Evolutionary conservation across 2,797 vertebrate genomes (phyloP), one percentile per base, ranked within the genome.

Genomic region (Thalassophryne amazonica): DNA sequence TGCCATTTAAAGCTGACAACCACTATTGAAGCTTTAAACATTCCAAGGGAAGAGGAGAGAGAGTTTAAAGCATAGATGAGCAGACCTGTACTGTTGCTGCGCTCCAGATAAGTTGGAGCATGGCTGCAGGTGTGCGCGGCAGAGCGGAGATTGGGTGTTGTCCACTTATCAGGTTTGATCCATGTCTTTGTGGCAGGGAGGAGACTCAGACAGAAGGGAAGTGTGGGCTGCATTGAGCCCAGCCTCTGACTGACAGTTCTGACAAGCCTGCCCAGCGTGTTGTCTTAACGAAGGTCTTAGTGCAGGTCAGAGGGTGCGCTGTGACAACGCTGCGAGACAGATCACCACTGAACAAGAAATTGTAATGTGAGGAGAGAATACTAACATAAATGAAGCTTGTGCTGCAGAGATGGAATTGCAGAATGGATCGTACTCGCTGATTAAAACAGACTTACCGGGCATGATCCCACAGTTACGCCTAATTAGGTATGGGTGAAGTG

Each of bases 241-340:
- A 15, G 45, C 40, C 18, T 15, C 48, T 56, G 67, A 75, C 46
- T 76, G 72, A 76, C 53, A 15, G 24, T 42, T 42, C 27, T 70
- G 46, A 53, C 50, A 34, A 23, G 45, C 7, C 27, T 5, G 37
- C 49, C 40, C 4, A 19, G 41, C 54, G 35, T 42, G 12, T 22
- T 11, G 13, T 6, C 56, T 60, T 54, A 65, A 74, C 62, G 67
- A 62, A 45, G 46, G 47, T 39, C n/a, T 17, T 40, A 37, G 43
- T 17, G 34, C 22, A 22, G 29, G 54, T 63, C 42, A 39, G 42
- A 22, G 39, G 14, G 31, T 17, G n/a, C 24, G 29, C 21, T 32
- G 10, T n/a, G 39, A 52, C 10, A n/a, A n/a, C n/a, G n/a, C n/a
- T n/a, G n/a, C n/a, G 22, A 58, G 37, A 41, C 22, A 21, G 25